Conservation (phyloP, 2,113 vertebrate genomes). For the Burhinus oedicnemus region DNA sequence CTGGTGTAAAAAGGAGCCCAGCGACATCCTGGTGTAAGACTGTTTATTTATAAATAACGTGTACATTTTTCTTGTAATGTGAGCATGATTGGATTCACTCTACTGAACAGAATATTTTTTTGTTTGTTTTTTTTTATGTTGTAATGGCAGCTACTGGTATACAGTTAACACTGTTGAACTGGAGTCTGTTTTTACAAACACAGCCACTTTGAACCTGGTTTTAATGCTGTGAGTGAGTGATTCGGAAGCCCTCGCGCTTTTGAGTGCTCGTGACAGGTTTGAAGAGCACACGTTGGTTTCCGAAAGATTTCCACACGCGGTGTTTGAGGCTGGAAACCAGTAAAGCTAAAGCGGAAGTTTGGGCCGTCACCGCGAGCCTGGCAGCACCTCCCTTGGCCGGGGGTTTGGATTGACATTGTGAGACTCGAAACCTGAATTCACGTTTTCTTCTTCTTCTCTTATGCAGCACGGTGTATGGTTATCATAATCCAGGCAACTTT, state of each 20-base stretch:
- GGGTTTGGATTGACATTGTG: neutral
- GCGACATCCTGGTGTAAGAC: neutral
- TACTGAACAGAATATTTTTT: neutral
- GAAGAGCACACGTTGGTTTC: neutral
- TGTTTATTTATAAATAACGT: constrained; percentile 85
- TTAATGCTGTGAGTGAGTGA: neutral
- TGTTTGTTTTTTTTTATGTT: neutral
- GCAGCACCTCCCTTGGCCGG: neutral
- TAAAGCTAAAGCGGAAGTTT: neutral
- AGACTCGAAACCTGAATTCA: neutral
- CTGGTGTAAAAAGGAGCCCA: constrained; percentile 78
- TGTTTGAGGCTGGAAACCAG: neutral
- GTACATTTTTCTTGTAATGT: constrained; percentile 72
- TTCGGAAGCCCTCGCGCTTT: neutral
- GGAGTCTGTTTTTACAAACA: constrained; percentile 9
- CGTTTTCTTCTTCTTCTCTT: neutral
- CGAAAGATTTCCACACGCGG: rapidly evolving
- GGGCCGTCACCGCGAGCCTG: rapidly evolving
- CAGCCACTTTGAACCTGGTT: neutral
- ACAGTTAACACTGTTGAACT: constrained; percentile 61
- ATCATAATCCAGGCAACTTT: neutral
- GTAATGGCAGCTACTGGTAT: constrained; percentile 82
- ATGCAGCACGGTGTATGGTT: neutral
- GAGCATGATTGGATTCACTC: constrained; percentile 28
- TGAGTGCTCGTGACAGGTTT: rapidly evolving